phyloP scores from a whole-genome alignment of 2,113 vertebrate species.

The Rhea pennata region DNA sequence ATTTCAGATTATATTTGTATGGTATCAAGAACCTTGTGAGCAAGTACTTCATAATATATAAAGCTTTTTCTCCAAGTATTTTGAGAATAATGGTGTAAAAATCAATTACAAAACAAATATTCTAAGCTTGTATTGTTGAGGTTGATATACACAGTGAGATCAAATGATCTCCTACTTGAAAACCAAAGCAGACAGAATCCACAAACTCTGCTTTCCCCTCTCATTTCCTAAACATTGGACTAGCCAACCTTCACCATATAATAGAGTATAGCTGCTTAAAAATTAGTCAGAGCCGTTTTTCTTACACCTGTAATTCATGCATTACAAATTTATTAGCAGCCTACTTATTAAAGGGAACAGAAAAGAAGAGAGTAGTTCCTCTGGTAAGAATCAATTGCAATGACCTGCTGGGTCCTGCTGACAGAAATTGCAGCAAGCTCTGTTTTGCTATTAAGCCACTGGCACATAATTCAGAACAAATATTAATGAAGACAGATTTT shows the following conservation, averaged over 20 bases:
- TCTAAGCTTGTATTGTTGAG: background rate
- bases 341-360: background rate
- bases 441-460: background rate
- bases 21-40: background rate
- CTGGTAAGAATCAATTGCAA: rapidly evolving
- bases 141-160: background rate
- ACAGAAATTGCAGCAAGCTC: background rate
- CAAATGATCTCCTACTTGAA: background rate
- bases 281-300: background rate
- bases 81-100: background rate
- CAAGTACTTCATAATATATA: background rate
- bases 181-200: background rate
- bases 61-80: background rate
- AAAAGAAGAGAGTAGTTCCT: background rate
- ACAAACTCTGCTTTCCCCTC: background rate
- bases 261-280: background rate
- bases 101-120: background rate
- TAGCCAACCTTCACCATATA: background rate
- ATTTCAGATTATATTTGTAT: background rate
- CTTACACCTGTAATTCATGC: background rate
- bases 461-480: background rate
- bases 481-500: background rate
- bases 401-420: background rate
- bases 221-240: background rate
- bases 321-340: background rate